Conservation (phyloP, 2,113 vertebrate species). For the Elachura formosa region DNA sequence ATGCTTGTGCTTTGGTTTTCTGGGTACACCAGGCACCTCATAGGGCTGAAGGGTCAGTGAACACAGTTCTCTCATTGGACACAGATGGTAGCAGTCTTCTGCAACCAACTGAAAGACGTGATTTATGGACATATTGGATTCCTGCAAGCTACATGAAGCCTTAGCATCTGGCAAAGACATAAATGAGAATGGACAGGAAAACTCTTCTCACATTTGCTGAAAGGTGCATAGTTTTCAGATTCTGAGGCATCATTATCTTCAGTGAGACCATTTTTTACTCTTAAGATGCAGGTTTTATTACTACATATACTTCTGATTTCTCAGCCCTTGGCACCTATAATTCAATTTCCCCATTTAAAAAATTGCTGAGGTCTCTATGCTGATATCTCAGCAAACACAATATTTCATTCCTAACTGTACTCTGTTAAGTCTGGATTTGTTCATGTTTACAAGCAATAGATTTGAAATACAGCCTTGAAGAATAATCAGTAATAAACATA, state of each 20-base stretch:
- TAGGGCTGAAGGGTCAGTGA: not conserved
- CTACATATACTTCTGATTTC: not conserved
- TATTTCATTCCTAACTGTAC: slow-evolving; percentile 34
- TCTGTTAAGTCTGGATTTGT: slow-evolving; percentile 33
- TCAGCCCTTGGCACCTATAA: slow-evolving; percentile 18
- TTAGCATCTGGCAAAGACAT: not conserved
- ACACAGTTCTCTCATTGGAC: not conserved
- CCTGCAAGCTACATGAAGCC: not conserved
- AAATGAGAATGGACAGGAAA: not conserved
- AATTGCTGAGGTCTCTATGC: slow-evolving; percentile 1
- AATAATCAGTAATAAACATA: slow-evolving; percentile 31
- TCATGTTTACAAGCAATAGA: not conserved
- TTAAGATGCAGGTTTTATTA: not conserved
- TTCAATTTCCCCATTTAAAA: not conserved
- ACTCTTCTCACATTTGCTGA: not conserved
- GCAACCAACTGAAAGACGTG: not conserved
- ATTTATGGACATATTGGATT: not conserved
- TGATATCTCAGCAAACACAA: slow-evolving; percentile 29
- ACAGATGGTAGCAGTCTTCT: not conserved
- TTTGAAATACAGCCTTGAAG: slow-evolving; percentile 27
- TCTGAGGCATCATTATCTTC: not conserved
- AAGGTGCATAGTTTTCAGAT: not conserved
- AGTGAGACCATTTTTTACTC: not conserved
- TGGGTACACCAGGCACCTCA: not conserved
- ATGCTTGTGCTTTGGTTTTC: not conserved